phyloP scores from a whole-genome alignment of 2,113 vertebrate genomes.

The Tachycineta bicolor region DNA sequence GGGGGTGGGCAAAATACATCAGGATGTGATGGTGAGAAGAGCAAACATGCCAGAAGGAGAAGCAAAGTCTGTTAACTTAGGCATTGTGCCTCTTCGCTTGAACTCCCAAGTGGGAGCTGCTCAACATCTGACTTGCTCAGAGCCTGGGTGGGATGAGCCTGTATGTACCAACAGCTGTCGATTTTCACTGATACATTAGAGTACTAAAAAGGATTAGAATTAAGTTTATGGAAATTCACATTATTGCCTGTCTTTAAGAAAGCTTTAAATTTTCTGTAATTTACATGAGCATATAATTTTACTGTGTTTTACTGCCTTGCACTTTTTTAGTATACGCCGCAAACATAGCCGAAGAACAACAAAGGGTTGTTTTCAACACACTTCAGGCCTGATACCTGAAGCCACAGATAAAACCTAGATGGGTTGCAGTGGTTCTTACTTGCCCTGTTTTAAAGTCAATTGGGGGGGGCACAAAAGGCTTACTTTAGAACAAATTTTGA shows the following conservation, averaged over 20 bases:
- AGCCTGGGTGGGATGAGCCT: background rate
- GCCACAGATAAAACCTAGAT: background rate
- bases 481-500: background rate
- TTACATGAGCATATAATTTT: background rate
- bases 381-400: background rate
- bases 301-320: background rate
- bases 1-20: background rate
- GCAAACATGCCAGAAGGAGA: background rate
- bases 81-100: background rate
- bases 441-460: background rate
- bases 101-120: background rate
- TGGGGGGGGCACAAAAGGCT: background rate
- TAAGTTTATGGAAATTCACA: background rate
- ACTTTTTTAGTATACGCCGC: background rate
- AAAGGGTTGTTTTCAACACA: too few species aligned
- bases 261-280: background rate
- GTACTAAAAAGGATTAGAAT: background rate
- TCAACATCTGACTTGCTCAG: background rate
- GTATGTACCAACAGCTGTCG: background rate
- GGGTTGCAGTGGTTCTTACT: background rate
- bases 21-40: background rate
- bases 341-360: background rate
- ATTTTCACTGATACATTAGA: background rate
- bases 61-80: background rate
- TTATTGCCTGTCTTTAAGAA: background rate